These are phyloP conservation scores for Rhinopomastus cyanomelas DNA, from an alignment of 2,113 vertebrate genomes.

Conservation along the genomic window DNA sequence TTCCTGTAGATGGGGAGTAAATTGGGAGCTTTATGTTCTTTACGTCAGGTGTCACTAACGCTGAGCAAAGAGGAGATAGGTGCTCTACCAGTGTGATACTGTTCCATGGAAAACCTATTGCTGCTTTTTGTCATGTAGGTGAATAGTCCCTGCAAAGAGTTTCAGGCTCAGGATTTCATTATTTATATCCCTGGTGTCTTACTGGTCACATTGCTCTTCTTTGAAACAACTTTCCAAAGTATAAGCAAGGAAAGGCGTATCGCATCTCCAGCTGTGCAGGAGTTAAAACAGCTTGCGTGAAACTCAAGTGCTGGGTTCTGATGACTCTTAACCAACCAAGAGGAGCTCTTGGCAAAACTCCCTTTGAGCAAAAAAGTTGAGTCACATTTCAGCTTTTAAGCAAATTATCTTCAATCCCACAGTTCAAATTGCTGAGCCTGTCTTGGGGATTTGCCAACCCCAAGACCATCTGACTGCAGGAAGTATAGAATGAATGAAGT, in stretches of 20 bases:
- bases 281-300: neutral
- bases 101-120: neutral
- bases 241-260: neutral
- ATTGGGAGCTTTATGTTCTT: constrained; percentile 12
- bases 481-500: fast-evolving
- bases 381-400: constrained; percentile 37
- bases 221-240: constrained; percentile 8
- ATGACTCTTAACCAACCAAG: neutral
- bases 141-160: neutral
- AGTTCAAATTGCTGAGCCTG: neutral
- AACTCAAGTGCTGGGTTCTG: neutral
- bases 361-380: constrained; percentile 10
- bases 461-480: fast-evolving
- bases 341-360: constrained; percentile 1
- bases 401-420: constrained; percentile 15
- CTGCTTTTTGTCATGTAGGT: neutral
- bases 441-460: neutral
- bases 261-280: neutral
- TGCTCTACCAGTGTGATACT: neutral
- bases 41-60: constrained; percentile 23
- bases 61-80: neutral
- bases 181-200: neutral
- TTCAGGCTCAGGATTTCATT: constrained; percentile 4
- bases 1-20: neutral
- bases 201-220: neutral